Conservation (phyloP, 2,797 vertebrate species). For the Cyclopterus lumpus region DNA sequence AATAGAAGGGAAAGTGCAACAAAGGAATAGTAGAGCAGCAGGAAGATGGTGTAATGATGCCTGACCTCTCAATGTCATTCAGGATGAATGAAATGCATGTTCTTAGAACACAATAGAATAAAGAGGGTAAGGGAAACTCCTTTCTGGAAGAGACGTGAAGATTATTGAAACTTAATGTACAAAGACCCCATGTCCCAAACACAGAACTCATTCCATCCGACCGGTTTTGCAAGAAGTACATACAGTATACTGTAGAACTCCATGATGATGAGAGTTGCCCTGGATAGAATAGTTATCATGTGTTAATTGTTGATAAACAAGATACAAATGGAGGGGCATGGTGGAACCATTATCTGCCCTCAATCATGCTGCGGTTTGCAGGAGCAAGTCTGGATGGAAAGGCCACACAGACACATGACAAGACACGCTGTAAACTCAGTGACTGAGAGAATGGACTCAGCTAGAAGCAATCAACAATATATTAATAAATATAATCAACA, state of each 20-base stretch:
- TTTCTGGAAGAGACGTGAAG: conserved; percentile 4
- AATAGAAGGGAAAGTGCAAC: neutral
- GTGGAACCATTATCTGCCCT: neutral
- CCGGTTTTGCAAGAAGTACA: neutral
- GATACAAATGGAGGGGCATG: no score
- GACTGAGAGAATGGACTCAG: no score
- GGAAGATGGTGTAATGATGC: conserved; percentile 8
- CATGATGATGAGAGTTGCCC: neutral
- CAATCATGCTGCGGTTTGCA: no score
- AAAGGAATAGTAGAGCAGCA: neutral
- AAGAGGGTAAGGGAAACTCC: neutral
- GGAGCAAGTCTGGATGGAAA: no score
- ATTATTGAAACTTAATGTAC: neutral
- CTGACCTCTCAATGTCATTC: conserved; percentile 24
- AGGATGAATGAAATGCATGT: conserved; percentile 3
- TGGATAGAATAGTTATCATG: neutral
- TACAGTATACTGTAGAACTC: neutral
- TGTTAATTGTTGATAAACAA: neutral
- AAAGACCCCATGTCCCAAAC: neutral
- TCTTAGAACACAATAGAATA: neutral
- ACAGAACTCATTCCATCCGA: neutral
- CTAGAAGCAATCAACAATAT: no score
- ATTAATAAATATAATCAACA: no score
- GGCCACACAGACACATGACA: no score
- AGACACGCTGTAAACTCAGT: no score